Evolutionary conservation across 1,140 invertebrate genomes (phyloP), one percentile per base, ranked within the genome.

Genomic region (Manduca sexta): DNA sequence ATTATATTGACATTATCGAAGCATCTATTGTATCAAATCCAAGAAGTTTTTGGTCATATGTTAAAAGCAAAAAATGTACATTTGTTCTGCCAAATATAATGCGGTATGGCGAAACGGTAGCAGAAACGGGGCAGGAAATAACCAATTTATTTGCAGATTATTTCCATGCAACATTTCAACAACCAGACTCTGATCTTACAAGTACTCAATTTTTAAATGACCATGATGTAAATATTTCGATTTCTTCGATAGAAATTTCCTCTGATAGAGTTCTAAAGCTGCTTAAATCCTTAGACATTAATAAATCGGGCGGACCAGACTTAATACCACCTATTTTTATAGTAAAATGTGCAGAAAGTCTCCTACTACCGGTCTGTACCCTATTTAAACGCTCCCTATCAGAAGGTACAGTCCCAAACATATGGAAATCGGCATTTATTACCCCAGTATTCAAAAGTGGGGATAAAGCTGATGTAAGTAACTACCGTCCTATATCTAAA

Each of bases 151-250:
- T 60, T 26, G 41, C 51, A 4, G 8, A 17, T 1, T 57, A 45
- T 15, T 64, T 60, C 49, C 21, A 50, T 41, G 44, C 45, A 1
- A 57, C 45, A n/a, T 48, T 51, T 44, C 44, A 45, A 13, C n/a
- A n/a, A n/a, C n/a, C n/a, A n/a, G n/a, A n/a, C n/a, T n/a, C n/a
- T n/a, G n/a, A n/a, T n/a, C n/a, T n/a, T n/a, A n/a, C n/a, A n/a
- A n/a, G n/a, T n/a, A n/a, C n/a, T n/a, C n/a, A n/a, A n/a, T n/a
- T n/a, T n/a, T n/a, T 6, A 11, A 2, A 16, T 18, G 12, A 17
- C 11, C 16, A 18, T 3, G 17, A 41, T 16, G 10, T n/a, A 17
- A 12, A 3, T 10, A 41, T 1, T 2, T 16, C 39, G 12, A 45
- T 45, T 18, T 15, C 7, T 17, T n/a, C 14, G n/a, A 15, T 45